Evolutionary conservation across 2,113 vertebrate species (phyloP), one percentile per base, ranked within the genome.

Genomic region (Conger conger): DNA sequence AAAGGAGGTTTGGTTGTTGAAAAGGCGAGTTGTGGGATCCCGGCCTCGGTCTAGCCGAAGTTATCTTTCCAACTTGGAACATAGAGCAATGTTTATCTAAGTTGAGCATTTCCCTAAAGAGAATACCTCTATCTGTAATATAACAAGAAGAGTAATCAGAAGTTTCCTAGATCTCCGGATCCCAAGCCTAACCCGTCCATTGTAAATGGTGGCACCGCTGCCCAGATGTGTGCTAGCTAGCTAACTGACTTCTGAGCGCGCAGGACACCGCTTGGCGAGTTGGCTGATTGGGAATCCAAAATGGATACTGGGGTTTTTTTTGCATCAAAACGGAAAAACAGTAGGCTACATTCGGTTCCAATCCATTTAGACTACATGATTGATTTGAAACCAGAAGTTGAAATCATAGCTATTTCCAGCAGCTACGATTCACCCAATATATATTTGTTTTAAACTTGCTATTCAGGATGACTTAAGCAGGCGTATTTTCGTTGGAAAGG

Each of bases 151-250:
- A 73, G 5, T 30, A 73, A 13, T n/a, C 7, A 73, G n/a, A 30
- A 33, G 68, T n/a, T n/a, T n/a, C n/a, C n/a, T n/a, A n/a, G n/a
- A n/a, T n/a, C n/a, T n/a, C 54, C 18, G 18, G 15, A 57, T 57
- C 13, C 18, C 3, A 4, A 73, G 45, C 45, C 45, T 13, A 73
- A 33, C 13, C n/a, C n/a, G 68, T 73, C n/a, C 68, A 30, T 73
- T 11, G n/a, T 30, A 16, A 27, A 57, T 42, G 57, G 42, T 81
- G 38, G 82, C 90, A 92, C 91, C 88, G 81, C 91, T 91, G 92
- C 68, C 94, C 94, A 94, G 93, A 94, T 95, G 93, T 73, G 76
- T 82, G 86, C 17, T 54, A 84, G 81, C 79, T 16, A 88, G 50
- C 82, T 82, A 83, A 82, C 81, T 80, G 60, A 80, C 79, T 81